Evolutionary conservation across 2,888 invertebrate genomes (phyloP).

Genomic region (Acanthosepion pharaonis): DNA sequence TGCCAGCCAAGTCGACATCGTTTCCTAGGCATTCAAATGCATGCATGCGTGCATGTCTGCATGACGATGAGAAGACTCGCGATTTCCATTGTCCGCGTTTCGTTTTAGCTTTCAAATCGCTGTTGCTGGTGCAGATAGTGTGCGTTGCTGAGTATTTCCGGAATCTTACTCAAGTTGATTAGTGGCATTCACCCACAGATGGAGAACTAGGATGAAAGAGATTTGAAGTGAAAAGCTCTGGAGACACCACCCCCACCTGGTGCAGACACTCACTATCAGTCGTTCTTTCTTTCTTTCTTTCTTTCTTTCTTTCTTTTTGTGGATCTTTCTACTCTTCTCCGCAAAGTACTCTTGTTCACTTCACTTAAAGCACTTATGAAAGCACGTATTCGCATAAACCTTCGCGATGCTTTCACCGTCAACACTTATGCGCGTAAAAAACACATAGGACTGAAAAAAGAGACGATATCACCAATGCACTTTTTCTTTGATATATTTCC

Average conservation of each 20-base stretch:
- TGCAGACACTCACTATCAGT: background rate
- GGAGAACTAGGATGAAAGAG: constrained; percentile 23
- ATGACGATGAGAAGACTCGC: background rate
- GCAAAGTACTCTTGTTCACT: background rate
- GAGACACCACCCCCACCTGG: background rate
- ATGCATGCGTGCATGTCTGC: background rate
- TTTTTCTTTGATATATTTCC: background rate
- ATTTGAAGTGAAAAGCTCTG: background rate
- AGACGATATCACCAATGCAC: background rate
- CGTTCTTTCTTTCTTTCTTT: background rate
- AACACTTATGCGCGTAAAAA: background rate
- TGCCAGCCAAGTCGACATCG: background rate
- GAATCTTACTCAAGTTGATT: background rate
- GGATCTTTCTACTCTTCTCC: background rate
- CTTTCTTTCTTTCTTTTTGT: background rate
- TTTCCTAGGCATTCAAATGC: background rate
- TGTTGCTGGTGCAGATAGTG: background rate
- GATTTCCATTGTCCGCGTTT: background rate
- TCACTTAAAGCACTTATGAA: background rate
- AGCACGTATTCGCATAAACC: background rate
- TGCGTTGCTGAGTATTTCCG: background rate
- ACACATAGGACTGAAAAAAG: background rate
- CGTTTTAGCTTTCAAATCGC: background rate
- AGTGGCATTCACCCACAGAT: constrained; percentile 44
- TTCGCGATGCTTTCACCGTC: background rate